Evolutionary conservation across 2,888 invertebrate genomes (phyloP), one percentile per base, ranked within the genome.

Genomic region (Lacanobia oleracea): DNA sequence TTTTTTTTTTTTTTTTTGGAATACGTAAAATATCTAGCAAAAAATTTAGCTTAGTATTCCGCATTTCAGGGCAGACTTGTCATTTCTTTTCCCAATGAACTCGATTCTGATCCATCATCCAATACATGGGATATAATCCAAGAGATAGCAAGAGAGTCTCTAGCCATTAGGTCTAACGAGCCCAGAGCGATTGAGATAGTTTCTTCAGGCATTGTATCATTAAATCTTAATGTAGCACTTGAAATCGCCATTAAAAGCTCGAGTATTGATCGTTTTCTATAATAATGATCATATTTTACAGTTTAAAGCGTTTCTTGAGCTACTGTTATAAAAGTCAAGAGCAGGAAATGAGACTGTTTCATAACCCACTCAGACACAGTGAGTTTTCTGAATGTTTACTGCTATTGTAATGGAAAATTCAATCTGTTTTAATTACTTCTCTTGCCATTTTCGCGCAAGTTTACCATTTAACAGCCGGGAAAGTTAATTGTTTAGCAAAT

Each of bases 281-380:
- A 27, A 27, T 48, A 69, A 64, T 64, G 21, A 27, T 61, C 40
- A 61, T 81, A 81, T 67, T 81, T 78, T 50, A 78, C 60, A 5
- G 23, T 33, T 50, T 45, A 21, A 37, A 67, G 12, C 23, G 43
- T 53, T 12, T 60, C 40, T 76, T 62, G 27, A 61, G 65, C 10
- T 51, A 14, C 3, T 45, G 57, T 62, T 27, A n/a, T 80, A 37
- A 75, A 53, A 65, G 56, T 65, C 81, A 53, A 69, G 77, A 57
- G 48, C 61, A 81, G 77, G 71, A 62, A 78, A 77, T 78, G 10
- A 63, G n/a, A n/a, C 12, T 43, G 45, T 62, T 76, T 67, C 43
- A n/a, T 27, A 53, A 37, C 60, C 40, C 27, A 73, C 10, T n/a
- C 40, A 6, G 21, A 37, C 27, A 21, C 9, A 72, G 67, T 73